Evolutionary conservation across 2,113 vertebrate genomes (phyloP).

Genomic region (Pelmatolapia mariae): DNA sequence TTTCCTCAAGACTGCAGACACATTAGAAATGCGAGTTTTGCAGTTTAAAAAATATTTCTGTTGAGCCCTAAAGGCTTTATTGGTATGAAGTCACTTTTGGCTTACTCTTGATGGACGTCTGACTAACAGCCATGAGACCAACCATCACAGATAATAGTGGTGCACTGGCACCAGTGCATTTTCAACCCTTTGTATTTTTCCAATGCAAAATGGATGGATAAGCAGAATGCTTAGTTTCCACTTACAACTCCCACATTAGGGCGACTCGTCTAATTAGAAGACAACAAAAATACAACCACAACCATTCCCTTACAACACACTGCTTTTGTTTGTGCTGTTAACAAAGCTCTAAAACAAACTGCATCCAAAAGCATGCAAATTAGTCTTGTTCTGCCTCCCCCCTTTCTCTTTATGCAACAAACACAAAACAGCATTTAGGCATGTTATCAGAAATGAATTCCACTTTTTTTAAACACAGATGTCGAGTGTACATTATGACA

Average conservation of each 20-base stretch:
- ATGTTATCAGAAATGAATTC: neutral
- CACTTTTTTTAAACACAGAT: neutral
- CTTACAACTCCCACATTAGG: neutral
- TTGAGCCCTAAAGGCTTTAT: neutral
- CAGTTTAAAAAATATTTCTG: neutral
- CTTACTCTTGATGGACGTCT: neutral
- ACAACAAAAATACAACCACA: neutral
- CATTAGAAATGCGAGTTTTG: neutral
- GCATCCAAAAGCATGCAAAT: slow-evolving; percentile 19
- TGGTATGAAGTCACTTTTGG: neutral
- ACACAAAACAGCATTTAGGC: neutral
- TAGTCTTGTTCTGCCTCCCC: neutral
- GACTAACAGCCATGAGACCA: neutral
- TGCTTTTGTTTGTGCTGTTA: slow-evolving; percentile 38
- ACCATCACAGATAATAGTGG: neutral
- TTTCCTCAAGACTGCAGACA: neutral
- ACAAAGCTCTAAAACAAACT: slow-evolving; percentile 31
- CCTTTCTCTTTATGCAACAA: neutral
- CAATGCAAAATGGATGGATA: neutral
- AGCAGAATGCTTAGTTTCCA: slow-evolving; percentile 1
- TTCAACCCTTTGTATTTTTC: neutral
- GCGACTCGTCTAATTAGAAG: slow-evolving; percentile 15
- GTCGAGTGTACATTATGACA: neutral
- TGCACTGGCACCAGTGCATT: neutral
- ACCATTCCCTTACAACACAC: neutral